A percentile compares a stretch with the other conserved stretches of the same genome.
Evolutionary conservation across 64 coral and sea anemone species (phyloP).

Genomic region (Astreopora myriophthalma): DNA sequence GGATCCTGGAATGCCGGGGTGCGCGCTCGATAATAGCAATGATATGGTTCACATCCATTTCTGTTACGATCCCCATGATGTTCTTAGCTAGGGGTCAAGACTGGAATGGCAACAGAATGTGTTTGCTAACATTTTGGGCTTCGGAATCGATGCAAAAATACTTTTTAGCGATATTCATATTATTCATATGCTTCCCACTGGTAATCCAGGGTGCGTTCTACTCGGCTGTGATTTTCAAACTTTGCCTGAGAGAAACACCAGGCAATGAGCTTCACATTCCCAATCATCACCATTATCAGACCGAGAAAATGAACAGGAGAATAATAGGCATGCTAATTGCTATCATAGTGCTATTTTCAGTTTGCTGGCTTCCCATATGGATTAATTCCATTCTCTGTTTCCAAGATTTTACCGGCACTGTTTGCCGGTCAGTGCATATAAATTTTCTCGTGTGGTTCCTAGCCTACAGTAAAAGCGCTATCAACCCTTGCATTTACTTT

Average conservation of each 20-base stretch:
- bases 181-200: conserved; percentile 28
- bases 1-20: conserved; percentile 19
- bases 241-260: conserved; percentile 47
- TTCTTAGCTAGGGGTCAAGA: neutral
- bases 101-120: neutral
- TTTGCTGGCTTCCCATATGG: conserved; percentile 68
- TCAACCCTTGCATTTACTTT: conserved; percentile 58
- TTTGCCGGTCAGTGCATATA: conserved; percentile 19
- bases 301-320: conserved; percentile 49
- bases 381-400: conserved; percentile 41
- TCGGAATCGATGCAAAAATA: conserved; percentile 1
- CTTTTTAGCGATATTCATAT: conserved; percentile 22
- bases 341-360: conserved; percentile 10
- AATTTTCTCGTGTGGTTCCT: conserved; percentile 11
- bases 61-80: conserved; percentile 3
- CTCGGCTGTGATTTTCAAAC: conserved; percentile 48
- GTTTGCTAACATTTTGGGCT: neutral
- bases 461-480: conserved; percentile 64
- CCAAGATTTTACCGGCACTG: neutral
- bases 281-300: conserved; percentile 2
- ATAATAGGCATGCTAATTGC: conserved; percentile 55
- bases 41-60: conserved; percentile 10
- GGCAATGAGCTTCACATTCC: conserved; percentile 40
- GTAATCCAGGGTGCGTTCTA: conserved; percentile 31
- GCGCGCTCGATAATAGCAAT: conserved; percentile 2